Evolutionary conservation across 2,797 vertebrate genomes (phyloP), one percentile per base, ranked within the genome.

Genomic region (Artibeus lituratus): DNA sequence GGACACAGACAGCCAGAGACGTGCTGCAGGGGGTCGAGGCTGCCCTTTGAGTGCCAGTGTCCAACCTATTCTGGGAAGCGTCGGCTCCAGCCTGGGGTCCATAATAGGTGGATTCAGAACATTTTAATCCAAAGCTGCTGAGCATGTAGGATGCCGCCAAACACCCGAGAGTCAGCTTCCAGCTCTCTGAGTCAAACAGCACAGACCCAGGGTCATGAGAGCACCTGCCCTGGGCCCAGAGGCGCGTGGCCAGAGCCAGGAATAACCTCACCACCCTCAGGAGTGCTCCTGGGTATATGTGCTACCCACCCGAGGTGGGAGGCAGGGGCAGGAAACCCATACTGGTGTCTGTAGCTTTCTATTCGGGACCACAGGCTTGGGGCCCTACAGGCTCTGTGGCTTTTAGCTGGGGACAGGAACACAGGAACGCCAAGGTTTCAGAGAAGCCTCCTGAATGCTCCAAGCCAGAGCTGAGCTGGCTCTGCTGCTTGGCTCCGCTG

Each of bases 91-190:
- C 86, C 94, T 77, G 94, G 70, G 70, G 47, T 49, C 77, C 74
- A 76, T 88, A 91, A 94, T n/a, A 93, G 72, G 57, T 73, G 26
- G 73, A 94, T 96, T 94, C 86, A 70, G 70, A 91, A 89, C 47
- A 76, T 96, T 94, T 96, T 92, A 95, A 95, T 93, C 94, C 82
- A 92, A 95, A 97, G 94, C 62, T 88, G 53, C 49, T 81, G 86
- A 78, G 73, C 44, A 2, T 4, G 10, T 59, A 69, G 77, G 76
- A 81, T 87, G 76, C 53, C 51, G 84, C 74, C 92, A 76, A 59
- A 94, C 0, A 59, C 81, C 12, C 0, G 0, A 57, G 69, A 80
- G 74, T 35, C 69, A 78, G 73, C 53, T 88, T 59, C 29, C 7
- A 29, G 35, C 24, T 73, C 76, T 69, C 59, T 35, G 15, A 8